Evolutionary conservation across 2,113 vertebrate genomes (phyloP), one percentile per base, ranked within the genome.

Genomic region (Thunnus maccoyii): DNA sequence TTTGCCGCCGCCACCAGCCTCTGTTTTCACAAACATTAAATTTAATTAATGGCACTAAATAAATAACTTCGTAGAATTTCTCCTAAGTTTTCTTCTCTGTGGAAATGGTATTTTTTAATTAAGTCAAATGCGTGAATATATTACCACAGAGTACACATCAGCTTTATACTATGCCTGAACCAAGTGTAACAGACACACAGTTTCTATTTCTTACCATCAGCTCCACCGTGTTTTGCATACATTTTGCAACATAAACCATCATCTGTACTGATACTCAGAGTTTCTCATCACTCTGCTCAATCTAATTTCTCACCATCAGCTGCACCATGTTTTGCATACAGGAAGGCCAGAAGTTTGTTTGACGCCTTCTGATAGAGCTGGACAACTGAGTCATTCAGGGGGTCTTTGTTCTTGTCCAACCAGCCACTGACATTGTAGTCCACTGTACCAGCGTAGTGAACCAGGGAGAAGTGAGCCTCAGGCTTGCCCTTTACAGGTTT

Each of bases 321-420:
- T n/a, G 3, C 0, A 16, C 62, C 30, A 79, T 92, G 92, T 2
- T 85, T 0, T 17, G 57, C 27, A 30, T 30, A 93, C 16, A 92
- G 65, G 1, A 81, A 7, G 0, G 3, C 0, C 22, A 93, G 41
- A 48, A 93, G 86, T 74, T 93, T 92, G 63, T 87, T 90, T 10
- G 72, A 70, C 13, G 94, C 78, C 68, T 95, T 95, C 71, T 93
- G 91, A 74, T 93, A 95, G 2, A 95, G 92, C 81, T 91, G 96
- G 3, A 98, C 94, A 55, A 98, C 97, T 0, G 97, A 97, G 78
- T 98, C 97, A 0, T 98, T 98, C 93, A 98, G 0, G 97, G 97
- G 97, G 86, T 98, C 97, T 80, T 98, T 30, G 27, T 98, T 98
- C 86, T 98, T 98, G 63, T 98, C 97, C 30, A 30, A 89, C 97